These are phyloP conservation scores for Malacoctenus gilli DNA, from an alignment of 2,797 vertebrate genomes.

Conservation along the genomic window DNA sequence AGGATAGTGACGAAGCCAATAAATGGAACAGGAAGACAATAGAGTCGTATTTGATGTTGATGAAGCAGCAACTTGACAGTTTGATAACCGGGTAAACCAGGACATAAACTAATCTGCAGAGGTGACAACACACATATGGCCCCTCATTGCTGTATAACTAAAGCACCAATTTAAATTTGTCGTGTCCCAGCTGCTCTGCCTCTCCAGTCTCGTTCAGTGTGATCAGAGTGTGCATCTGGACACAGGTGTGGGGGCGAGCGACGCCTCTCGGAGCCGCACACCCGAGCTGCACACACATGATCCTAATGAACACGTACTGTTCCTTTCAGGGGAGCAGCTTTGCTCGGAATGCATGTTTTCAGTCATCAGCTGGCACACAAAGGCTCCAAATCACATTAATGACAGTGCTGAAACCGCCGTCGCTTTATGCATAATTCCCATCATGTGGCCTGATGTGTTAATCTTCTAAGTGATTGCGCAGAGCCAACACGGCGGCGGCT, in stretches of 20 bases:
- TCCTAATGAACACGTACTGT: conserved; percentile 50
- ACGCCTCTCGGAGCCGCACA: conserved; percentile 40
- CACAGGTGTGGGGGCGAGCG: conserved; percentile 46
- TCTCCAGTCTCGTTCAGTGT: conserved; percentile 25
- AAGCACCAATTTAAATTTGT: no score
- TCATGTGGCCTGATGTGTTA: conserved; percentile 32
- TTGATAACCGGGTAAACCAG: no score
- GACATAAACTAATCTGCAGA: no score
- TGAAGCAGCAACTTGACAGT: no score
- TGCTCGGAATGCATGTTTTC: conserved; percentile 39
- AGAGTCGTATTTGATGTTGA: no score
- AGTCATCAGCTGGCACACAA: conserved; percentile 46
- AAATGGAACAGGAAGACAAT: no score
- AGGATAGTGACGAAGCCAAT: no score
- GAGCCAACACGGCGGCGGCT: conserved; percentile 43
- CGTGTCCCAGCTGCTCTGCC: no score
- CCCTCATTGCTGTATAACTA: no score
- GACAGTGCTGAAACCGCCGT: conserved; percentile 24
- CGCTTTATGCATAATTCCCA: conserved; percentile 41
- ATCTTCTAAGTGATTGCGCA: conserved; percentile 46
- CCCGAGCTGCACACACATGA: conserved; percentile 48
- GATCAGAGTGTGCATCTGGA: conserved; percentile 40
- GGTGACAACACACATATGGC: no score
- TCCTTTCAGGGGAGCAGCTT: conserved; percentile 46
- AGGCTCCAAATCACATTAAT: conserved; percentile 48